Evolutionary conservation across 2,797 vertebrate species (phyloP).

Genomic region (Cygnus olor): DNA sequence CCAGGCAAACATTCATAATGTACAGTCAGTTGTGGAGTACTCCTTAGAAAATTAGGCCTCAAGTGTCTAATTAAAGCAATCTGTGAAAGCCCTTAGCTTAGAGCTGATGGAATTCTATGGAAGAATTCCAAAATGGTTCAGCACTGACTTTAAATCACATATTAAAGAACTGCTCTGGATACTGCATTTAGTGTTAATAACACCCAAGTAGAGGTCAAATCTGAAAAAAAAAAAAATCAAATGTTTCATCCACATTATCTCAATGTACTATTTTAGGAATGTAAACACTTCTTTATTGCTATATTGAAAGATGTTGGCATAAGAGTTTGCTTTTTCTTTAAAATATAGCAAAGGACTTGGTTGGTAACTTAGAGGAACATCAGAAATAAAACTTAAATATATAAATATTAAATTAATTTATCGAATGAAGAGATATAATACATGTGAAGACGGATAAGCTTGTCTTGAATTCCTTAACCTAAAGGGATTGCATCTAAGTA

Average conservation of each 20-base stretch:
- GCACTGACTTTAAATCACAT: neutral
- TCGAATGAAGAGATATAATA: rapidly evolving
- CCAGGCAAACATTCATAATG: neutral
- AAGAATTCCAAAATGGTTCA: slow-evolving; percentile 12
- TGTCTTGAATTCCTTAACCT: neutral
- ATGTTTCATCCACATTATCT: neutral
- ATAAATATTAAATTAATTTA: neutral
- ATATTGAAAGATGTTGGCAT: neutral
- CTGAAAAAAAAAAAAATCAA: neutral
- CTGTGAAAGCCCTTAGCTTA: neutral
- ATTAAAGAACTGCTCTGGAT: neutral
- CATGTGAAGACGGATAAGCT: neutral
- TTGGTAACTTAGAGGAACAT: neutral
- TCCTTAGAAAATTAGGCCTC: neutral
- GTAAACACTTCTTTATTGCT: neutral
- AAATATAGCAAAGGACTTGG: neutral
- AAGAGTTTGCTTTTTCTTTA: neutral
- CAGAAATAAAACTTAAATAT: neutral
- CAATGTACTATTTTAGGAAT: neutral
- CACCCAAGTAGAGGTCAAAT: neutral
- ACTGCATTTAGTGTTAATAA: neutral
- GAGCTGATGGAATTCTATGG: neutral
- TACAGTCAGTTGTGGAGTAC: neutral
- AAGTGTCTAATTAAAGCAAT: slow-evolving; percentile 38
- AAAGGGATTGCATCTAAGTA: neutral